Evolutionary conservation across 2,888 invertebrate genomes (phyloP), one percentile per base, ranked within the genome.

Genomic region (Polietes domitor): DNA sequence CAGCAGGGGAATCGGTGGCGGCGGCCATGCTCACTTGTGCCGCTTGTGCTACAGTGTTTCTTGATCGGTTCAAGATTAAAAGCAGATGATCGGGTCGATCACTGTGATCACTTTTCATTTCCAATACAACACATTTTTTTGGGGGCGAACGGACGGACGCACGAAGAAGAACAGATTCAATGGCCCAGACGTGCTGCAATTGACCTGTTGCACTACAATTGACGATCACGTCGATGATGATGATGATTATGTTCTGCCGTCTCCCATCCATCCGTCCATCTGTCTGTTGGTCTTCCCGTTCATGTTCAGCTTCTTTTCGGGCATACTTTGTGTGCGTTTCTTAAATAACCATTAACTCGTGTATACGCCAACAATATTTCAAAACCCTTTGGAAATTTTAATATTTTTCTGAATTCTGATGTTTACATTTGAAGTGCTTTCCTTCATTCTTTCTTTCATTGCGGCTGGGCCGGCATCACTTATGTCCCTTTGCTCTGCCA

Each of bases 131-230:
- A 17, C 77, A 41, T 63, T 32, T 32, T 32, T 2, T 5, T 5
- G 24, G 3, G 19, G 21, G 17, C 43, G 43, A 15, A 37, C 10
- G 12, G 1, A 5, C 6, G 63, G 63, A 63, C 2, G 15, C 10
- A 26, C 15, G 26, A 26, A 32, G 5, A 24, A 58, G 41, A 32
- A 72, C 58, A 21, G 12, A 47, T 75, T 82, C 76, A 81, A 82
- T 79, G 78, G 78, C 77, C 68, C 63, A 58, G 82, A 86, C 85
- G 82, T 82, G 84, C 73, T 58, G 63, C 85, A 81, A 83, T 86
- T 86, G 86, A 86, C 86, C 86, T 84, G 85, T 82, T 86, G 84
- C 80, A 81, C 85, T 80, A 80, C 63, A 80, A 85, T 71, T 81
- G 43, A 43, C 43, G 43, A 68, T 3, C 68, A 19, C 41, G 15